These are phyloP conservation scores for Bos indicus DNA, from an alignment of 2,113 vertebrate genomes.

Conservation along the genomic window DNA sequence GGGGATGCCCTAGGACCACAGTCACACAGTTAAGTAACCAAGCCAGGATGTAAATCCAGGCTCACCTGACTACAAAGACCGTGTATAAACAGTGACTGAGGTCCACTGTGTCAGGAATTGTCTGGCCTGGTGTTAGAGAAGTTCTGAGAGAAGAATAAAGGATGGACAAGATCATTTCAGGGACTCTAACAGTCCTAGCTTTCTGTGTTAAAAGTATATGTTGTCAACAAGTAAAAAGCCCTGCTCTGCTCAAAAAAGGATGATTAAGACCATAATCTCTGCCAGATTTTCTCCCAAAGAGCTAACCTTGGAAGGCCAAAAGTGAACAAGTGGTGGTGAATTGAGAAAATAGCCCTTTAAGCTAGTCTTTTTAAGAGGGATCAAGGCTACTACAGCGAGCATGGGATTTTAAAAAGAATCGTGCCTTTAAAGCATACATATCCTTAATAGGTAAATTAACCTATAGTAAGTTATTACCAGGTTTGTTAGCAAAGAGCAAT, in stretches of 20 bases:
- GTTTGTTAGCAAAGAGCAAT: background rate
- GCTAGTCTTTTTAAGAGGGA: background rate
- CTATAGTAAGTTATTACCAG: background rate
- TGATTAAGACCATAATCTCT: background rate
- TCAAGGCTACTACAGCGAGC: background rate
- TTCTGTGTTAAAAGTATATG: background rate
- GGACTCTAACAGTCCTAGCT: background rate
- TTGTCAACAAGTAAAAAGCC: background rate
- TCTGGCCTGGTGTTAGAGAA: background rate
- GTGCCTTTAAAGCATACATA: background rate
- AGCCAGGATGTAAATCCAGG: background rate
- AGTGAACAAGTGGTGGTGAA: background rate
- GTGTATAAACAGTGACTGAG: background rate
- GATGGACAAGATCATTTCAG: background rate
- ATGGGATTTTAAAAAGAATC: background rate
- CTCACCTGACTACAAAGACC: background rate
- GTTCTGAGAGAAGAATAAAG: background rate
- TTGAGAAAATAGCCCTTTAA: background rate
- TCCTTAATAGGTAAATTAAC: background rate
- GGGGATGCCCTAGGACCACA: background rate
- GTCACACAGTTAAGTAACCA: background rate
- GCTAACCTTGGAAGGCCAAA: background rate
- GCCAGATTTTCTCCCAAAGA: background rate
- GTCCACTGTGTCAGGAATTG: background rate
- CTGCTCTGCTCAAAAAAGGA: background rate